Percentiles rank a stretch among this genome's conserved stretches.
These are phyloP conservation scores for Rapana venosa DNA, from an alignment of 2,888 invertebrate genomes.

Conservation along the genomic window DNA sequence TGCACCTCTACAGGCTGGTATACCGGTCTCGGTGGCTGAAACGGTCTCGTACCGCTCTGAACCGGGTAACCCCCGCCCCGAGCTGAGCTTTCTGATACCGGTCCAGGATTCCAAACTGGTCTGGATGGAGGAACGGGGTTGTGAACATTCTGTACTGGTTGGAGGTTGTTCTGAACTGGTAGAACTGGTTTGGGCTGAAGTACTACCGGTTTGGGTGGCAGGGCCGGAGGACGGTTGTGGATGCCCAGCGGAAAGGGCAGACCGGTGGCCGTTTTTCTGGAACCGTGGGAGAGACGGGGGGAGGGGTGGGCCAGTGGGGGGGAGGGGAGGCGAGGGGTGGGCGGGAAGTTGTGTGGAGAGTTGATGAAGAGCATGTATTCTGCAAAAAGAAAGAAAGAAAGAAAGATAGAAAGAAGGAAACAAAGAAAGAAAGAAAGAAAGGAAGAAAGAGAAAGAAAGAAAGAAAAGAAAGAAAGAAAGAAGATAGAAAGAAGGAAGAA, in stretches of 20 bases:
- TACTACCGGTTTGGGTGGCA: too few species aligned
- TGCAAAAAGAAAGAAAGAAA: background rate
- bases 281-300: background rate
- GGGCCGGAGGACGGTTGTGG: too few species aligned
- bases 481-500: too few species aligned
- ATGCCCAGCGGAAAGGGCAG: too few species aligned
- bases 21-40: background rate
- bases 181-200: too few species aligned
- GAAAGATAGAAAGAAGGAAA: too few species aligned
- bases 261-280: background rate
- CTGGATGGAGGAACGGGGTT: background rate
- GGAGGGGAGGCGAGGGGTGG: background rate
- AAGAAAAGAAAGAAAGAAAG: too few species aligned
- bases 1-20: background rate
- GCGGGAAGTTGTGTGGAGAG: background rate
- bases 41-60: constrained; percentile 5
- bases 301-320: background rate
- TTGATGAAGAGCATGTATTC: constrained; percentile 22
- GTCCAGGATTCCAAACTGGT: background rate
- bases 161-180: too few species aligned
- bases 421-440: too few species aligned
- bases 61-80: background rate
- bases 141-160: background rate
- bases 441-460: too few species aligned
- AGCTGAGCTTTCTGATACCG: background rate